phyloP scores from a whole-genome alignment of 2,797 vertebrate species.

The Enteromius trimaculatus region DNA sequence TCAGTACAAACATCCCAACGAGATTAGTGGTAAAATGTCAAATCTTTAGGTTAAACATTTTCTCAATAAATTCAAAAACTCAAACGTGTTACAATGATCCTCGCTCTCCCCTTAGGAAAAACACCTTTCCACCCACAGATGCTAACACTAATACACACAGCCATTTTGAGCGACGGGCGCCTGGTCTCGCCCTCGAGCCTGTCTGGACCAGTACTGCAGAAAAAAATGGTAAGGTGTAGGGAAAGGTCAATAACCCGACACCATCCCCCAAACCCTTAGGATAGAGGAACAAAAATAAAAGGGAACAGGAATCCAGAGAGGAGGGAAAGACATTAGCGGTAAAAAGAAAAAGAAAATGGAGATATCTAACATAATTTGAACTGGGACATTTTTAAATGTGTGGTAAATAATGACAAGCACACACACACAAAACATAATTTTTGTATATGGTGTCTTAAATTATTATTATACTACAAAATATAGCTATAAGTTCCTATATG shows the following conservation, averaged over 20 bases:
- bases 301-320: slow-evolving; percentile 41
- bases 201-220: slow-evolving; percentile 76
- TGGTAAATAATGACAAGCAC: background rate
- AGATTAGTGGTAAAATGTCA: background rate
- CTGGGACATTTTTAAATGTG: background rate
- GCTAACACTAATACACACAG: slow-evolving; percentile 19
- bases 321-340: slow-evolving; percentile 26
- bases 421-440: background rate
- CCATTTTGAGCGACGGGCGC: slow-evolving; percentile 38
- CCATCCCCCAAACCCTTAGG: slow-evolving; percentile 63
- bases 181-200: slow-evolving; percentile 67
- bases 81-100: background rate
- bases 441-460: background rate
- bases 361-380: slow-evolving; percentile 68
- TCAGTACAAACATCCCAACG: background rate
- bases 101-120: background rate
- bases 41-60: background rate
- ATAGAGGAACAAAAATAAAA: slow-evolving; percentile 44
- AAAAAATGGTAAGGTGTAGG: slow-evolving; percentile 74
- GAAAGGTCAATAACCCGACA: slow-evolving; percentile 76
- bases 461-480: slow-evolving; percentile 43
- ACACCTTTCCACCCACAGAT: background rate
- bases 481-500: slow-evolving; percentile 28
- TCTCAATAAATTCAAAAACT: background rate
- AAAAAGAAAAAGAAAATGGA: slow-evolving; percentile 39